Percentiles rank a stretch among this genome's conserved stretches.
Conservation (phyloP, 1,140 invertebrate species). For the Forficula auricularia region DNA sequence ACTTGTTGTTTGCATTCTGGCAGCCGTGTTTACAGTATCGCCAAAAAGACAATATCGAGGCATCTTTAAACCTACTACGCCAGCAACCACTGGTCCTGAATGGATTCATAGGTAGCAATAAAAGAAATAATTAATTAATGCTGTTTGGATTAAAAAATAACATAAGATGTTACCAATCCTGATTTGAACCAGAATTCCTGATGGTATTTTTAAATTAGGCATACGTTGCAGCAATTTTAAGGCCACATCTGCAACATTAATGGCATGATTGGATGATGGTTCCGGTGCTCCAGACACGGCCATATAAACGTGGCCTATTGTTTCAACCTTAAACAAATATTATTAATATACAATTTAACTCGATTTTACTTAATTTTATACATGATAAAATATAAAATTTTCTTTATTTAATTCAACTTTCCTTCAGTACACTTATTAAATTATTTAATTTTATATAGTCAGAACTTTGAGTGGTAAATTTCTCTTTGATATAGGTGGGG, state of each 20-base stretch:
- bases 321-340: conserved; percentile 48
- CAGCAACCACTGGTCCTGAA: conserved; percentile 59
- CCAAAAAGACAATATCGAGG: conserved; percentile 66
- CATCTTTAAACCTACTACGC: conserved; percentile 62
- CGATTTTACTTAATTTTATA: too few species aligned
- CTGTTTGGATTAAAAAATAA: not conserved
- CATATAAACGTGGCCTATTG: conserved; percentile 74
- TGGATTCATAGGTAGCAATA: conserved; percentile 35
- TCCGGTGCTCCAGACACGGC: conserved; percentile 71
- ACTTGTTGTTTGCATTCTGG: conserved; percentile 66
- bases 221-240: conserved; percentile 43
- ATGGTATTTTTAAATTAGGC: conserved; percentile 32
- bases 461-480: too few species aligned
- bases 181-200: conserved; percentile 36
- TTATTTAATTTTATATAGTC: too few species aligned
- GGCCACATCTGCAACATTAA: conserved; percentile 56
- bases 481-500: too few species aligned
- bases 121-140: too few species aligned
- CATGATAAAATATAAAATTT: too few species aligned
- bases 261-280: conserved; percentile 43
- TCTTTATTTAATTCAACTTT: too few species aligned
- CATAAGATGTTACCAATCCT: conserved; percentile 34
- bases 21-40: conserved; percentile 73
- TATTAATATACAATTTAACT: too few species aligned
- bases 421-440: too few species aligned